Evolutionary conservation across 2,113 vertebrate species (phyloP).

Genomic region (Alligator mississippiensis): DNA sequence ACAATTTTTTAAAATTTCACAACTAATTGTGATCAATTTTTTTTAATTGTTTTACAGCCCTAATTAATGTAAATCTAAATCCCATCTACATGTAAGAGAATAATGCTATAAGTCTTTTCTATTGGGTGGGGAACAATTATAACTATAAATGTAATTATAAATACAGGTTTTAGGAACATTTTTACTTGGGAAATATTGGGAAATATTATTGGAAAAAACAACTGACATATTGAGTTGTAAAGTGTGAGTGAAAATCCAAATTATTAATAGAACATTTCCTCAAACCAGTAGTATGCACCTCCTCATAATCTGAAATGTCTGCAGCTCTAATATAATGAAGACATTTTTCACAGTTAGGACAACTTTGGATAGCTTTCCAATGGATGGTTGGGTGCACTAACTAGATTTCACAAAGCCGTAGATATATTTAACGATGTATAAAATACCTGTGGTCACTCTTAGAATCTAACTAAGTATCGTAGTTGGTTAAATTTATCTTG

Average conservation of each 20-base stretch:
- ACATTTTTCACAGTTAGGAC: rapidly evolving
- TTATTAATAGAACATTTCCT: not conserved
- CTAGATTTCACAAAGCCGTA: not conserved
- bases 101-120: no score
- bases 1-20: no score
- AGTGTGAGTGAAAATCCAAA: not conserved
- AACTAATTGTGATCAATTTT: no score
- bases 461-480: not conserved
- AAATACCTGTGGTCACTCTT: not conserved
- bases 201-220: not conserved
- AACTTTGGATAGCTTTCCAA: not conserved
- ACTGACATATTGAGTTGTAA: not conserved
- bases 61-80: not conserved
- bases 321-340: not conserved
- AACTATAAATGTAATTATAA: no score
- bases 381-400: not conserved
- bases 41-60: no score
- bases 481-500: not conserved
- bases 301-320: not conserved
- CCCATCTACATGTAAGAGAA: not conserved
- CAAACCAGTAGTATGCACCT: not conserved
- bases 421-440: not conserved
- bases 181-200: not conserved
- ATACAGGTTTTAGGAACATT: not conserved
- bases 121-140: no score